These are phyloP conservation scores for Cistogaster globosa DNA, from an alignment of 2,888 invertebrate species.

Conservation along the genomic window DNA sequence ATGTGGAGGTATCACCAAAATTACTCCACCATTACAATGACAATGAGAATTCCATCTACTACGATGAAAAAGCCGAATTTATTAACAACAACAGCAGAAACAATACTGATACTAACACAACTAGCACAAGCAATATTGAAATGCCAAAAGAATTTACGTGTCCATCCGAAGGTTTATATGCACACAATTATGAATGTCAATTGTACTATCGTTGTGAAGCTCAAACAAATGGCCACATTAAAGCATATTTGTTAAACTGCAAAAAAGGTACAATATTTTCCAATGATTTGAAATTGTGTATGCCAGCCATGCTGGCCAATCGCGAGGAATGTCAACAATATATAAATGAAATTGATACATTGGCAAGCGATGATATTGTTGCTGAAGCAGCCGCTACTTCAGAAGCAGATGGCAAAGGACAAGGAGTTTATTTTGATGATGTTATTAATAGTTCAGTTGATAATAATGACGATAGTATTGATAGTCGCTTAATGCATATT, in stretches of 20 bases:
- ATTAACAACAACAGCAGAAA: conserved; percentile 28
- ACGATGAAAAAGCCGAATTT: conserved; percentile 50
- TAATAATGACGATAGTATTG: conserved; percentile 70
- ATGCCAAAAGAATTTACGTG: conserved; percentile 84
- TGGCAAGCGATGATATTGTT: conserved; percentile 72
- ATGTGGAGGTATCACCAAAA: conserved; percentile 68
- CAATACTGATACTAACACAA: conserved; percentile 13
- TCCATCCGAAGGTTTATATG: conserved; percentile 87
- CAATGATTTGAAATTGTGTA: conserved; percentile 87
- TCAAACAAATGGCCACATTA: conserved; percentile 83
- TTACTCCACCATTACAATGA: conserved; percentile 67
- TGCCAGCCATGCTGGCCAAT: conserved; percentile 87
- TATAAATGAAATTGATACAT: conserved; percentile 80
- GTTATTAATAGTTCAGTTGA: conserved; percentile 73
- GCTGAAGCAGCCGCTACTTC: conserved; percentile 66
- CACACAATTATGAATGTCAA: conserved; percentile 88
- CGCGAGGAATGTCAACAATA: conserved; percentile 87
- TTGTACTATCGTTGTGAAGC: conserved; percentile 90
- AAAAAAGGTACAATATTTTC: conserved; percentile 90
- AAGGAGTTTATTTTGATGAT: conserved; percentile 69
- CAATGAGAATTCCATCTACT: conserved; percentile 66
- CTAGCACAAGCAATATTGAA: conserved; percentile 55
- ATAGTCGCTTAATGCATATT: conserved; percentile 65
- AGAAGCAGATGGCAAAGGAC: conserved; percentile 47
- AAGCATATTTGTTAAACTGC: conserved; percentile 88